phyloP scores from a whole-genome alignment of 2,888 invertebrate genomes.

The Rugalucina vietnamica region DNA sequence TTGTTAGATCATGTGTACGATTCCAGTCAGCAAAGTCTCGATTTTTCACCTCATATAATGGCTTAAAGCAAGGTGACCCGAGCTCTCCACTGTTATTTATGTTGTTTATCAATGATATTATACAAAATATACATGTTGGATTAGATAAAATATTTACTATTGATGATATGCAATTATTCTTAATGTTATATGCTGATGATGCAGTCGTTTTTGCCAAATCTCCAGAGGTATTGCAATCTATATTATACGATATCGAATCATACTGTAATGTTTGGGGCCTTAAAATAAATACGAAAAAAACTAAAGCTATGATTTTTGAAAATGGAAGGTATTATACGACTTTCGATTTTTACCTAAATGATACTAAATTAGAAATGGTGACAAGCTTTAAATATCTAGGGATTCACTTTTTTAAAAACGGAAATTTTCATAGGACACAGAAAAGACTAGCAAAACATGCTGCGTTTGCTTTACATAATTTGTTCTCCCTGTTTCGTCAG shows the following conservation, averaged over 20 bases:
- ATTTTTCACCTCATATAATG: neutral
- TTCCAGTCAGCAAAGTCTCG: neutral
- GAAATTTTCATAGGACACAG: neutral
- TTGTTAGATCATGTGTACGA: neutral
- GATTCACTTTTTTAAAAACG: neutral
- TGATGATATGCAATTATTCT: too few species aligned
- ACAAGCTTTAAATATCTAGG: too few species aligned
- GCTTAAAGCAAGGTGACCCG: neutral
- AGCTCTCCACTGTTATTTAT: neutral
- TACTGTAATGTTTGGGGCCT: neutral
- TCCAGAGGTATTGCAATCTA: neutral
- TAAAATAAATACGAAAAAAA: neutral
- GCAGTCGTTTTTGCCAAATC: neutral
- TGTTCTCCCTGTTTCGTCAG: neutral
- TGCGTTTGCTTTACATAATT: neutral
- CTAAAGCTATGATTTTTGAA: neutral
- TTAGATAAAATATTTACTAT: too few species aligned
- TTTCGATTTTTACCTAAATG: neutral
- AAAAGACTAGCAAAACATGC: neutral
- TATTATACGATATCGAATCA: neutral
- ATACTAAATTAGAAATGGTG: neutral
- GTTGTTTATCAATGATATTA: too few species aligned
- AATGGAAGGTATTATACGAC: neutral
- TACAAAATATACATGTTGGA: too few species aligned
- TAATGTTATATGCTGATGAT: conserved; percentile 2